Evolutionary conservation across 2,797 vertebrate genomes (phyloP).

Genomic region (Catharus ustulatus): DNA sequence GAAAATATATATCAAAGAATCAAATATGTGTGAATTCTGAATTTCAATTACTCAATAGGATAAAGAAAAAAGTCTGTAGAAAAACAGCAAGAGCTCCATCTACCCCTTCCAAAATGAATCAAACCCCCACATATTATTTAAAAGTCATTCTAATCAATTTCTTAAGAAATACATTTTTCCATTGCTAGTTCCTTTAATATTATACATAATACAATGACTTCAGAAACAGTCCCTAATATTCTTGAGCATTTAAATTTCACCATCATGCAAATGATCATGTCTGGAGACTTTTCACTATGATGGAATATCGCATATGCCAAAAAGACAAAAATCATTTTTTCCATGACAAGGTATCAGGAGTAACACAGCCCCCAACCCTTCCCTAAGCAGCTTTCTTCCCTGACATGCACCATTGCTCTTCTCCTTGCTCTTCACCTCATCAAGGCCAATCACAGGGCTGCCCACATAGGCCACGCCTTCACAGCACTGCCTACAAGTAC

Average conservation of each 20-base stretch:
- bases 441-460: neutral
- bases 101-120: slow-evolving; percentile 22
- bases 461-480: neutral
- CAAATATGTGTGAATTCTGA: slow-evolving; percentile 26
- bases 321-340: rapidly evolving
- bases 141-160: neutral
- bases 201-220: neutral
- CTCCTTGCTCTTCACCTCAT: neutral
- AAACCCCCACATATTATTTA: neutral
- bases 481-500: neutral
- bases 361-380: neutral
- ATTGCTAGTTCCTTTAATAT: neutral
- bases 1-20: slow-evolving; percentile 48
- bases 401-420: rapidly evolving
- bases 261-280: neutral
- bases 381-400: neutral
- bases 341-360: neutral
- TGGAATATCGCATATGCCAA: neutral
- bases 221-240: neutral
- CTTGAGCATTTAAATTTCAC: neutral
- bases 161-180: neutral
- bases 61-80: slow-evolving; percentile 18
- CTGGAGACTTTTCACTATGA: neutral
- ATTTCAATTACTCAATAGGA: slow-evolving; percentile 35
- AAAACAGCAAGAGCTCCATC: slow-evolving; percentile 50